Evolutionary conservation across 2,113 vertebrate genomes (phyloP), one percentile per base, ranked within the genome.

Genomic region (Camelus bactrianus): DNA sequence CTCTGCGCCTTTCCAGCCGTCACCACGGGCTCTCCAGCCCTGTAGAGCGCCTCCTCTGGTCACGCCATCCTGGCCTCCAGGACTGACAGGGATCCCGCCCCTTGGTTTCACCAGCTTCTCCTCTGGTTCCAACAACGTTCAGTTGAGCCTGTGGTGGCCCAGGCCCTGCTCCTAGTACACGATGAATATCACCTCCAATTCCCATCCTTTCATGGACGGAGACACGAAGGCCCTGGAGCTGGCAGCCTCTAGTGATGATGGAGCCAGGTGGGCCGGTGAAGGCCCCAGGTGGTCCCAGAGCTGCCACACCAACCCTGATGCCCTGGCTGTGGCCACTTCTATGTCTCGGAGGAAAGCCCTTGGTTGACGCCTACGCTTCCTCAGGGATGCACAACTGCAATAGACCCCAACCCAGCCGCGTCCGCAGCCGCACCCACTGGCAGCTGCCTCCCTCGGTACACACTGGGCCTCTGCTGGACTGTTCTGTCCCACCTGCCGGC

Each of bases 241-340:
- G 48, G 22, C 46, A 70, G 13, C 14, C 10, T 19, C 20, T 4
- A 38, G 46, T 1, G 6, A 52, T 38, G 28, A 28, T 26, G n/a
- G 12, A 8, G 2, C 32, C 46, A 77, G 6, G 6, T 6, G 6
- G 24, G 15, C 38, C 7, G 48, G 8, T 14, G 24, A 32, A 67
- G n/a, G 24, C 32, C 24, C 32, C 24, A 19, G 24, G 2, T 5
- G 11, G 24, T 0, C 32, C 26, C 1, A 1, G 22, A 0, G 54
- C 14, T 28, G n/a, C 26, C 26, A 20, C 13, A 50, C 32, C 11
- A 0, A 46, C 16, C 19, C 38, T 2, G 46, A 42, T 17, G 5
- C 19, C 75, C 35, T 70, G 28, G 48, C 48, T 20, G 8, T 28
- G 13, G 1, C 50, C 17, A 0, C 50, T 46, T 30, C 35, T 3